Percentiles rank a stretch among this genome's conserved stretches.
Evolutionary conservation across 1,140 invertebrate species (phyloP).

Genomic region (Druon quercuslanigerum): DNA sequence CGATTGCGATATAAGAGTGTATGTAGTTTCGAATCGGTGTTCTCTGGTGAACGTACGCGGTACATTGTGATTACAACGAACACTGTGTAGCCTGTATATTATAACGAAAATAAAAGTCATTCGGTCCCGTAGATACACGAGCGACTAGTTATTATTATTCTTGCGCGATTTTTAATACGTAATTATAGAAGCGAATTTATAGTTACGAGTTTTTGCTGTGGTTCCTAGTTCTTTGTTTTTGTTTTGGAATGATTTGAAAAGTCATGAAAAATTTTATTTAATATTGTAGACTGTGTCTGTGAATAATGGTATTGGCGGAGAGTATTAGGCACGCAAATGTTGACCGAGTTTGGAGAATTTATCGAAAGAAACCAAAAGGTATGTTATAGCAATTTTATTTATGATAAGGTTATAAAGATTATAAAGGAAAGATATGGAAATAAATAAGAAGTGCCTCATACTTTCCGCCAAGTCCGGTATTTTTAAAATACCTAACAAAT

Average conservation of each 20-base stretch:
- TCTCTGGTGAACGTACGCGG: conserved; percentile 18
- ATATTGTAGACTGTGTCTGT: conserved; percentile 3
- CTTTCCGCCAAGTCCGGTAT: neutral
- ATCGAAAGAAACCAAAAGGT: conserved; percentile 23
- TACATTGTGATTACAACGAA: conserved; percentile 25
- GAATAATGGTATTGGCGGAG: neutral
- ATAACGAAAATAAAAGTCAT: conserved; percentile 40
- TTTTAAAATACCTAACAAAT: neutral
- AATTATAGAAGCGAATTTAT: conserved; percentile 29
- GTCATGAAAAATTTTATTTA: conserved; percentile 5
- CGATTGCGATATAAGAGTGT: conserved; percentile 26
- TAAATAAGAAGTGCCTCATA: neutral
- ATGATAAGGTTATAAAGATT: neutral
- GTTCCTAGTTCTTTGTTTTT: conserved; percentile 23
- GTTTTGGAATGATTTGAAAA: neutral
- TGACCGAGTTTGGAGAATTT: conserved; percentile 5
- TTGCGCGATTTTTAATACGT: conserved; percentile 22
- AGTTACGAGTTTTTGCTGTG: conserved; percentile 21
- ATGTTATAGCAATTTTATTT: conserved; percentile 15
- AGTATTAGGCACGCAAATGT: conserved; percentile 7
- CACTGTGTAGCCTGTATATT: conserved; percentile 11
- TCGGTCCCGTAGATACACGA: conserved; percentile 35
- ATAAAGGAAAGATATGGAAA: neutral
- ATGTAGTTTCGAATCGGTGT: conserved; percentile 18
- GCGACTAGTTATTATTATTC: conserved; percentile 12